Evolutionary conservation across 2,113 vertebrate species (phyloP), one percentile per base, ranked within the genome.

Genomic region (Cisticola juncidis): DNA sequence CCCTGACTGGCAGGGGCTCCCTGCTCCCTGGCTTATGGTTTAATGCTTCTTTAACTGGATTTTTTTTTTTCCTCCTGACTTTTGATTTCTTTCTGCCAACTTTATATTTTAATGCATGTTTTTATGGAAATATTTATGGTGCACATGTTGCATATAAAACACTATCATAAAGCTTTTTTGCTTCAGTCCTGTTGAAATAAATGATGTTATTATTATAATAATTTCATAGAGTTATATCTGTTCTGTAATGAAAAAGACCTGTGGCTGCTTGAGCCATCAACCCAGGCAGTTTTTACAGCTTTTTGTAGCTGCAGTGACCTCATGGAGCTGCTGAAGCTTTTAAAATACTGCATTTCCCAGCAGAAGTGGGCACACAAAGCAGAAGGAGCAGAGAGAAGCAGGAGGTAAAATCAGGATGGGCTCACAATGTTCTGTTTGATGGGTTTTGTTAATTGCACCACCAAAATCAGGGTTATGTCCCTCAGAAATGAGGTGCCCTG

Each of bases 111-210:
- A 97, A 97, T 92, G 90, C 92, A 26, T 56, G 93, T 96, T 97
- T 98, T 98, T 97, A 98, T 97, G 96, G 97, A 97, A 98, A 97
- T 98, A 98, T 98, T 98, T 97, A 98, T 86, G 92, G 97, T 4
- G 79, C 98, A 97, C 97, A 96, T 97, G 97, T 93, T 95, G 92
- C 94, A 11, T 70, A 93, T 98, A 98, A 98, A 98, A 97, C 97
- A 77, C 82, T 76, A 70, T 86, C 86, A 95, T 98, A 97, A 98
- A 98, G 97, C 86, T 61, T 56, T 88, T 97, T 86, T 95, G 90
- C 95, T 94, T 89, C 96, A 48, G 56, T 31, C 95, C 96, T 92
- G 97, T 95, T 94, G 97, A 97, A 97, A 96, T 97, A 96, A 98
- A 97, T 84, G 97, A 94, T 96, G 97, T 91, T 96, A 94, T 97